A percentile compares a stretch with the other conserved stretches of the same genome.
Conservation (phyloP, 1,140 invertebrate species). For the Cepaea nemoralis region DNA sequence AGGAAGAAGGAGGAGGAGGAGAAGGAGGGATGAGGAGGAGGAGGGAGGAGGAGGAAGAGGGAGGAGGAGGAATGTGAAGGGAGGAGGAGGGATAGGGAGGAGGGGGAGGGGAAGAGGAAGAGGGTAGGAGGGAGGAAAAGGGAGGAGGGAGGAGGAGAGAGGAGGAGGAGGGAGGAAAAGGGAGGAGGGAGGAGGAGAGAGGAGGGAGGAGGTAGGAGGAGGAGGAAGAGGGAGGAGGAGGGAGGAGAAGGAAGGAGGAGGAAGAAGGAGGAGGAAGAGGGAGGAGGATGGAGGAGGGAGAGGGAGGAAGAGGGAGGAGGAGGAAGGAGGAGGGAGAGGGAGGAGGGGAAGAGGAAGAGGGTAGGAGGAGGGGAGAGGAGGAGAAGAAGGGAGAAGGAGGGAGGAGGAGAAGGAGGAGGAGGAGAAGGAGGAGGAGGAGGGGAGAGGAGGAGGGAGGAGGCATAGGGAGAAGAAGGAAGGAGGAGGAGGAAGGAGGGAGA, state of each 20-base stretch:
- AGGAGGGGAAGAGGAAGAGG: conserved; percentile 2
- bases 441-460: conserved; percentile 2
- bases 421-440: neutral
- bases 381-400: neutral
- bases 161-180: neutral
- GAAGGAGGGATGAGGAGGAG: no score
- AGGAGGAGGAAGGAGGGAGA: neutral
- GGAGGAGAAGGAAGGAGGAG: neutral
- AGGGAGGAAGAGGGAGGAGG: neutral
- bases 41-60: no score
- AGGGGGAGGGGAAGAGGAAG: conserved; percentile 12
- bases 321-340: no score
- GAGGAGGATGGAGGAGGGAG: neutral
- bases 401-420: neutral
- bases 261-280: neutral
- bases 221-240: conserved; percentile 18
- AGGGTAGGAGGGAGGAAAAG: conserved; percentile 9
- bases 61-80: no score
- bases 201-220: neutral
- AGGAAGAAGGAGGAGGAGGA: no score
- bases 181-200: neutral
- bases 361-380: conserved; percentile 15
- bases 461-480: conserved; percentile 11
- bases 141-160: conserved; percentile 33
- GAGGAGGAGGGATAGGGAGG: neutral